phyloP scores from a whole-genome alignment of 2,888 invertebrate genomes.

The Acanthopleura granulata region DNA sequence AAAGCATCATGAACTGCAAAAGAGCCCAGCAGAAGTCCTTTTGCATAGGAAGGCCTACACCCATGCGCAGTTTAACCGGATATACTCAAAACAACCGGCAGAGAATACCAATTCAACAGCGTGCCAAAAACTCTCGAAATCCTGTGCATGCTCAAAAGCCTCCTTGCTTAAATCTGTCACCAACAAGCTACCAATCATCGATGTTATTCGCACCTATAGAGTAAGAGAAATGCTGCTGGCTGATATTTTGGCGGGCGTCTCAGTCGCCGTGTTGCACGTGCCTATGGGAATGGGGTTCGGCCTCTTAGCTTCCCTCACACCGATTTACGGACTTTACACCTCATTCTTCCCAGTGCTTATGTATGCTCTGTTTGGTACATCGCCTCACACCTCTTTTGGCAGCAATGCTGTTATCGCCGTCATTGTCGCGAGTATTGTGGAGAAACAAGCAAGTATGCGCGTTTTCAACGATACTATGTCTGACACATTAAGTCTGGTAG shows the following conservation, averaged over 20 bases:
- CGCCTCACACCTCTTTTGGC: conserved; percentile 17
- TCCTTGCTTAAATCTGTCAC: background rate
- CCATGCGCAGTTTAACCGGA: background rate
- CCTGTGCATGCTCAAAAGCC: background rate
- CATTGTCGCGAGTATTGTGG: conserved; percentile 16
- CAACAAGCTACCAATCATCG: background rate
- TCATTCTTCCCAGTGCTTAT: conserved; percentile 15
- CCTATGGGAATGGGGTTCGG: conserved; percentile 40
- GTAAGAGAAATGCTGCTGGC: conserved; percentile 29
- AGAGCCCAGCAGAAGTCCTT: too few relatives aligned
- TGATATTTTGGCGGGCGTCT: conserved; percentile 43
- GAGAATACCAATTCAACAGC: background rate
- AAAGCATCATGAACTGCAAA: too few relatives aligned
- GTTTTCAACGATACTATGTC: background rate
- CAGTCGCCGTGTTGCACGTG: conserved; percentile 41
- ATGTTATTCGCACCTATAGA: conserved; percentile 27
- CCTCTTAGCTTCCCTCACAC: conserved; percentile 21
- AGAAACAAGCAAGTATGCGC: conserved; percentile 11
- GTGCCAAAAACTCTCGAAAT: background rate
- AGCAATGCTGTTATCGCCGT: conserved; percentile 12
- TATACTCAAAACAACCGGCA: background rate
- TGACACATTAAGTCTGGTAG: background rate
- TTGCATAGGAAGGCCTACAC: background rate
- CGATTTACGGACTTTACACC: conserved; percentile 18
- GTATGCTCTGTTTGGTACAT: conserved; percentile 24